Evolutionary conservation across 1,140 invertebrate genomes (phyloP).

Genomic region (Tyrophagus putrescentiae): DNA sequence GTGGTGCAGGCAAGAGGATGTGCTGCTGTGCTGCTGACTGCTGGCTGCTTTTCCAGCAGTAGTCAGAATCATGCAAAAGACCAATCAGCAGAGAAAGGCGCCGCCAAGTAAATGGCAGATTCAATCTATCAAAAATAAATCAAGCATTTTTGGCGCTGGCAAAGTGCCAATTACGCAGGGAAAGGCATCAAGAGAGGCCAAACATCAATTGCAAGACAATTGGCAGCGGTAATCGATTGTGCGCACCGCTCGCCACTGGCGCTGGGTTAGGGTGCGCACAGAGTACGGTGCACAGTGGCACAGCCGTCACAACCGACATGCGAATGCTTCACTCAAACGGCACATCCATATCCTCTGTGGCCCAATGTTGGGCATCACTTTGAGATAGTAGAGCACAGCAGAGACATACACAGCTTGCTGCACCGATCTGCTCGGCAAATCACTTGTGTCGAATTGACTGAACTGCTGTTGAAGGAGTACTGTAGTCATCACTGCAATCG

Average conservation of each 20-base stretch:
- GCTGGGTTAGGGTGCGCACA: background rate
- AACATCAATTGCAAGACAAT: background rate
- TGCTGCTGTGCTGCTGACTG: background rate
- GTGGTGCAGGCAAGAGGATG: background rate
- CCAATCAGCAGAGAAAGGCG: background rate
- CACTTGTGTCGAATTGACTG: background rate
- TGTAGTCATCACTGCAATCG: too few species aligned
- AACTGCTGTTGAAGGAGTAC: too few species aligned
- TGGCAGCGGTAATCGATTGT: slow-evolving; percentile 4
- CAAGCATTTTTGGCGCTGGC: background rate
- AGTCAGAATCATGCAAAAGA: background rate
- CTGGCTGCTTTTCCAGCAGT: too few species aligned
- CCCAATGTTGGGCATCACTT: too few species aligned
- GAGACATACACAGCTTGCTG: too few species aligned
- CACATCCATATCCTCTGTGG: background rate
- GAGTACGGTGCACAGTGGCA: background rate
- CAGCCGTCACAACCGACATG: background rate
- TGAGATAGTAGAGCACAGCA: too few species aligned
- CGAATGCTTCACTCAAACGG: slow-evolving; percentile 1
- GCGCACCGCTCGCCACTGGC: background rate
- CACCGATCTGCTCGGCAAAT: too few species aligned
- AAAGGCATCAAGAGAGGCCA: background rate
- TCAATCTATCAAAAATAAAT: slow-evolving; percentile 9
- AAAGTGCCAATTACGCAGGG: slow-evolving; percentile 7
- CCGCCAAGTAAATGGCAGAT: background rate